Evolutionary conservation across 2,888 invertebrate species (phyloP), one percentile per base, ranked within the genome.

Genomic region (Drosophila eohydei): DNA sequence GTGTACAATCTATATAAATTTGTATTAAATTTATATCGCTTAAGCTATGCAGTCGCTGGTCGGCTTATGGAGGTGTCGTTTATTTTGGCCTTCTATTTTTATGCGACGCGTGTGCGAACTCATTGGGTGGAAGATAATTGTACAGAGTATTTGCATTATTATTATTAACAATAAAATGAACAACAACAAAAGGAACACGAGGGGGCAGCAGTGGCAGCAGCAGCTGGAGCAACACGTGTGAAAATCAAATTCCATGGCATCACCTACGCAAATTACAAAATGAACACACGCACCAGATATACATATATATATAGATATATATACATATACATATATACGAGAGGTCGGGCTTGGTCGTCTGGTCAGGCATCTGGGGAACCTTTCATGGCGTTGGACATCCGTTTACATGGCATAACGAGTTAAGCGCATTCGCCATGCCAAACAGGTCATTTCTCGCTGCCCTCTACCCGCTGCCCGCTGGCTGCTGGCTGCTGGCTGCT

Each of bases 181-280:
- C 83, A 71, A 68, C 80, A 84, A 75, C 75, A 86, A 77, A 71
- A 65, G 46, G 34, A 41, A 26, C 55, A 75, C 34, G 60, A 26
- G 14, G 55, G 51, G 51, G 55, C 26, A 38, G 26, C 44, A 58
- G 51, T 51, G 61, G 60, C 40, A 73, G 43, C 51, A 36, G 63
- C 41, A 61, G 56, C 66, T 69, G 61, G 51, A 52, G 52, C 52
- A 79, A 84, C 88, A 86, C 88, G 91, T 91, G 91, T 91, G 78
- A 90, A 91, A 91, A 91, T 91, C 89, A 91, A 91, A 91, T 91
- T 91, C 91, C 90, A 89, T 80, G 81, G 88, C 88, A 90, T 83
- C 89, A 89, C 87, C 85, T 88, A 88, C 88, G 88, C 85, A 86
- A 84, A 86, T 85, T 85, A 81, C 86, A 80, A 83, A 86, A 88